These are phyloP conservation scores for Mallotus villosus DNA, from an alignment of 2,797 vertebrate genomes.

Conservation along the genomic window DNA sequence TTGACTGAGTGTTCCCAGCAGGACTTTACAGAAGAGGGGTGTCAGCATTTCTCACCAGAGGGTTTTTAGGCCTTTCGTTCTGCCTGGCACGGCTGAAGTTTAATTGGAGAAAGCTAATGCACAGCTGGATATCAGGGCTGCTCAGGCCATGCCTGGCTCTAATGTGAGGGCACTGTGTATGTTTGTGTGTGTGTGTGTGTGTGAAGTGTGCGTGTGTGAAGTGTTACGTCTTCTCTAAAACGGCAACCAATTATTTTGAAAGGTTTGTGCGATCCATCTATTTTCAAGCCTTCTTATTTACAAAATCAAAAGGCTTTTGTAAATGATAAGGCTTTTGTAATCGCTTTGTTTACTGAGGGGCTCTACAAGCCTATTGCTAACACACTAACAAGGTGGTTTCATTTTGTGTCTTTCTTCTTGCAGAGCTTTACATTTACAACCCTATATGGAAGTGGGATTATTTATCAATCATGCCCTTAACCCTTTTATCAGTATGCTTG, in stretches of 20 bases:
- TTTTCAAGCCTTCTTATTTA: constrained; percentile 66
- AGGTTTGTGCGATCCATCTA: constrained; percentile 56
- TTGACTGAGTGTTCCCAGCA: constrained; percentile 56
- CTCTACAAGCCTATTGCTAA: neutral
- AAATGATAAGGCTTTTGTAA: constrained; percentile 46
- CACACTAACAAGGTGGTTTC: too few species aligned
- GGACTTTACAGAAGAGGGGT: constrained; percentile 57
- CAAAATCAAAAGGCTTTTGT: constrained; percentile 63
- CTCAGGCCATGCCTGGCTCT: neutral
- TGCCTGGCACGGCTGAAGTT: constrained; percentile 58
- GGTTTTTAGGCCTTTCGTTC: constrained; percentile 65
- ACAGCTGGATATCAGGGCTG: constrained; percentile 53
- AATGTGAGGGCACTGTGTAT: constrained; percentile 6
- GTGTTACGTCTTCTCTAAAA: constrained; percentile 47
- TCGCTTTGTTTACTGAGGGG: neutral
- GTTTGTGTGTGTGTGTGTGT: constrained; percentile 20
- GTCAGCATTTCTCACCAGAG: constrained; percentile 69
- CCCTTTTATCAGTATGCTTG: too few species aligned
- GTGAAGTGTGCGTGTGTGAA: constrained; percentile 55
- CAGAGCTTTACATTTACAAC: neutral
- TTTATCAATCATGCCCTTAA: too few species aligned
- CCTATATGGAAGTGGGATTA: too few species aligned
- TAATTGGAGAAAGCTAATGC: constrained; percentile 70
- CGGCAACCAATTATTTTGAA: constrained; percentile 61
- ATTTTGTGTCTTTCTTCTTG: neutral